These are phyloP conservation scores for Chrysodeixis includens DNA, from an alignment of 2,888 invertebrate genomes.

Conservation along the genomic window DNA sequence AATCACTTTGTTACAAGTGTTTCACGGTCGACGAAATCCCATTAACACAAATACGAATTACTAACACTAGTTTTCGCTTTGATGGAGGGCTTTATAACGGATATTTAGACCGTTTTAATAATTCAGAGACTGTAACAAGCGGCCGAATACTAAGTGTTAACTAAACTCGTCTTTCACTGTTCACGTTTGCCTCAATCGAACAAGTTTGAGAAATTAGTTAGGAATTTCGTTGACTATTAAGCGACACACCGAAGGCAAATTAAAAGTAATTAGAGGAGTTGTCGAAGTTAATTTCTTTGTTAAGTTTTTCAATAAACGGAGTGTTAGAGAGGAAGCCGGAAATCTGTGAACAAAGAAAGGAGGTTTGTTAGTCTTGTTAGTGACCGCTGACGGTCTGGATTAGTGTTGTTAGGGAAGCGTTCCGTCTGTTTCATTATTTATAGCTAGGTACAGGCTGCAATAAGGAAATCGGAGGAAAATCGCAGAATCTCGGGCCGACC, in stretches of 20 bases:
- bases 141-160: slow-evolving; percentile 56
- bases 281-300: slow-evolving; percentile 61
- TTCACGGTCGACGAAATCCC: slow-evolving; percentile 56
- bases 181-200: slow-evolving; percentile 51
- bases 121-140: slow-evolving; percentile 59
- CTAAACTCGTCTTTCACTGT: slow-evolving; percentile 45
- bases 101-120: slow-evolving; percentile 60
- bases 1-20: slow-evolving; percentile 42
- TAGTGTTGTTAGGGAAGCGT: slow-evolving; percentile 68
- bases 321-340: slow-evolving; percentile 69
- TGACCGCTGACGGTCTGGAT: slow-evolving; percentile 63
- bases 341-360: slow-evolving; percentile 86
- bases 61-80: slow-evolving; percentile 48
- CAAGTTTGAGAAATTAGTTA: slow-evolving; percentile 47
- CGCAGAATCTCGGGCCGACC: slow-evolving; percentile 37
- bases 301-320: slow-evolving; percentile 67
- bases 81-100: slow-evolving; percentile 46
- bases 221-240: slow-evolving; percentile 56
- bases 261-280: slow-evolving; percentile 52
- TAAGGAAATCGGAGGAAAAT: slow-evolving; percentile 51
- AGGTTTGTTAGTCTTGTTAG: slow-evolving; percentile 83
- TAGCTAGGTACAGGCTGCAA: slow-evolving; percentile 21
- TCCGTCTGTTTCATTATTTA: slow-evolving; percentile 45
- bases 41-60: slow-evolving; percentile 49
- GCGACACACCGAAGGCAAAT: slow-evolving; percentile 42